Base-by-base conservation (phyloP, 2,113 vertebrate genomes). In the Zosterops lateralis region DNA sequence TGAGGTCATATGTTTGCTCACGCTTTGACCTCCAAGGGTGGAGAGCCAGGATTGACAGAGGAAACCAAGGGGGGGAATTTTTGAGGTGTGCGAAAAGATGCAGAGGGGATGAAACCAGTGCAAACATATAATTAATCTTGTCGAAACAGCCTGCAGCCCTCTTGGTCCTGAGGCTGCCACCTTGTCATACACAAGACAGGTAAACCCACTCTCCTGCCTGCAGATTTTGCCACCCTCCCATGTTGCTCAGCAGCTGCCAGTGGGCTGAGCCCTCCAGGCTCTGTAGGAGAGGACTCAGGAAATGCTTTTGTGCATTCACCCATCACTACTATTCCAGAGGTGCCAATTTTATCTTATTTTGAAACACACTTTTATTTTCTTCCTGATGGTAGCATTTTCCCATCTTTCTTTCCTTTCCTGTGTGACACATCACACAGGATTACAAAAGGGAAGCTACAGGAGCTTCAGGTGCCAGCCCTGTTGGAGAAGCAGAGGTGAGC, bases 11-110 rank as follows among this genome's bases (percentile, higher is more conserved):
- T 0, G 2, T 0, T 38, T 58, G 31, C 4, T 79, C 64, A 25
- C 0, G 0, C 32, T 57, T 40, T 3, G 47, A 36, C 13, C 9
- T 20, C 6, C 14, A 4, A 20, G 20, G 0, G 1, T 2, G 1
- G 32, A 16, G n/a, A 57, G 61, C 3, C 0, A 1, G 10, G 38
- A 34, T 1, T 6, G 31, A 38, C 1, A 5, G 14, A 64, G 14
- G 74, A 67, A 72, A 58, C 9, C 17, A 2, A 9, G 26, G 1
- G 1, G 31, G 34, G 34, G 38, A 28, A 25, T n/a, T 90, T 58
- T 28, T 5, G 5, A 77, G 84, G 24, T 25, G 53, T 38, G 62
- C 58, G 8, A 51, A 20, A 47, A 22, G 68, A 16, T n/a, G 25
- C 25, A 17, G n/a, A 17, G 31, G 29, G 51, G 16, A 31, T 6